Percentiles rank a stretch among this genome's conserved stretches.
Conservation (phyloP, 2,888 invertebrate genomes). For the Lapara coniferarum region DNA sequence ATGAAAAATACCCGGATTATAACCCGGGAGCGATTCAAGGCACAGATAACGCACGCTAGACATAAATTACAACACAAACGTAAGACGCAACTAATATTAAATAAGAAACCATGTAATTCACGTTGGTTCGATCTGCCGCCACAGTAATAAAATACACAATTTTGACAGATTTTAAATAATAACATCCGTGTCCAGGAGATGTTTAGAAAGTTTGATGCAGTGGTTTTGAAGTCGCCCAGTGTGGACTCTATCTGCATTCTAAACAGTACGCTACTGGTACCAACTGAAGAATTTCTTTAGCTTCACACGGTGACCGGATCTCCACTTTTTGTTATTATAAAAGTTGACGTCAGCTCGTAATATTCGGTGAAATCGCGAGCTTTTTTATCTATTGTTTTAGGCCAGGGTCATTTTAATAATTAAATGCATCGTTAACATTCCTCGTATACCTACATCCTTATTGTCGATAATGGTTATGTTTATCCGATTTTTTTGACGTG, state of each 20-base stretch:
- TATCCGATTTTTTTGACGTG: slow-evolving; percentile 35
- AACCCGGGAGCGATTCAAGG: slow-evolving; percentile 76
- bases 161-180: slow-evolving; percentile 83
- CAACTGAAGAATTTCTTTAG: background rate
- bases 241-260: slow-evolving; percentile 37
- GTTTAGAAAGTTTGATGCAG: slow-evolving; percentile 67
- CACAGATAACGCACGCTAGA: slow-evolving; percentile 72
- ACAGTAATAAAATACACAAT: slow-evolving; percentile 78
- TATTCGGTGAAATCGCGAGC: slow-evolving; percentile 13
- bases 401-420: background rate
- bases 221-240: slow-evolving; percentile 61
- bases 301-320: background rate
- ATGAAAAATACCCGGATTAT: slow-evolving; percentile 83
- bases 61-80: slow-evolving; percentile 81
- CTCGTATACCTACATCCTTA: slow-evolving; percentile 26
- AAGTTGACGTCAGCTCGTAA: slow-evolving; percentile 1
- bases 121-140: slow-evolving; percentile 70
- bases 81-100: slow-evolving; percentile 81
- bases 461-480: slow-evolving; percentile 24
- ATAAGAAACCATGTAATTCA: slow-evolving; percentile 83
- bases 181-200: slow-evolving; percentile 79
- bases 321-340: slow-evolving; percentile 12
- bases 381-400: slow-evolving; percentile 23
- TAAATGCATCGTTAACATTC: slow-evolving; percentile 23
- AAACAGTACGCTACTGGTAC: background rate